A percentile compares a stretch with the other conserved stretches of the same genome.
Conservation (phyloP, 2,888 invertebrate genomes). For the Griposia aprilina region DNA sequence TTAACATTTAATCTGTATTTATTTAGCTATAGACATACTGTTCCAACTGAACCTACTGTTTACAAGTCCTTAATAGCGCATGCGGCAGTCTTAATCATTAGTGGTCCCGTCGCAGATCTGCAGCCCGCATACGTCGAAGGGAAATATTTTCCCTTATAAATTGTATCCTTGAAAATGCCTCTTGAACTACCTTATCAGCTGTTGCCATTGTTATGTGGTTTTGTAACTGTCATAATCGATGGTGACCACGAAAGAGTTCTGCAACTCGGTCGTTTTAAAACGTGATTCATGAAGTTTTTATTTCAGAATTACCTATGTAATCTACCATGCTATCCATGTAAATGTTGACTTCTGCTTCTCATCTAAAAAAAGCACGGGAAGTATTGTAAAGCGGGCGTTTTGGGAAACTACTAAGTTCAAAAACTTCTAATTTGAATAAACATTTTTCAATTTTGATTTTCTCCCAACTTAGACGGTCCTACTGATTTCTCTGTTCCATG, state of each 20-base stretch:
- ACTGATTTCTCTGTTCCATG: constrained; percentile 28
- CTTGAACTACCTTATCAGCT: constrained; percentile 7
- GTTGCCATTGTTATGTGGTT: neutral
- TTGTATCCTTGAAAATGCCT: constrained; percentile 35
- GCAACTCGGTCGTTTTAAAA: neutral
- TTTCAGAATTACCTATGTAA: neutral
- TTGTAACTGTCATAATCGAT: neutral
- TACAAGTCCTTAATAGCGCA: neutral
- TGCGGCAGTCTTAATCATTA: constrained; percentile 61
- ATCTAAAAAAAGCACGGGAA: neutral
- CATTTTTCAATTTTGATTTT: too few species aligned
- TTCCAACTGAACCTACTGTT: constrained; percentile 3
- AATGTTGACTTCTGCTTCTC: neutral
- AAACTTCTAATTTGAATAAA: too few species aligned
- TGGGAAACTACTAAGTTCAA: neutral
- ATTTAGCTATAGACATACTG: neutral
- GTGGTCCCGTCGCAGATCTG: constrained; percentile 49
- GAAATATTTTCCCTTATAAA: constrained; percentile 33
- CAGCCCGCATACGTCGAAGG: constrained; percentile 33
- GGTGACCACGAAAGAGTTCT: neutral
- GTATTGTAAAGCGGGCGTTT: neutral
- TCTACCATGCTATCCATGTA: too few species aligned
- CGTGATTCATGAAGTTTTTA: neutral
- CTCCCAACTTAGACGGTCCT: too few species aligned
- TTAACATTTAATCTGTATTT: neutral